Evolutionary conservation across 1,140 invertebrate genomes (phyloP).

Genomic region (roundworm (Caenorhabditis elegans)): DNA sequence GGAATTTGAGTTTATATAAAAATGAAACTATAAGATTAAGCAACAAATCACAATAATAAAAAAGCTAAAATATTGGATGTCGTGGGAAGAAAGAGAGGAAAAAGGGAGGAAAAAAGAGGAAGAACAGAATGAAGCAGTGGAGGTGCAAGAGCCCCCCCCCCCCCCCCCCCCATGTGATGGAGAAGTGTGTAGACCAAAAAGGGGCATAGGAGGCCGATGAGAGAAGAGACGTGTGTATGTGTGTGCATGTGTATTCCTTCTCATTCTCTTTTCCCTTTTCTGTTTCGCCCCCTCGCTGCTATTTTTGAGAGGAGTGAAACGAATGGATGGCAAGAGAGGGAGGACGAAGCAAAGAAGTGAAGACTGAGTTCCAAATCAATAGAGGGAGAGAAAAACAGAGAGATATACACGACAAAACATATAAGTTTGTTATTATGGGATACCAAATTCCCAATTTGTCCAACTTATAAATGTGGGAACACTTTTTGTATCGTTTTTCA

Average conservation of each 20-base stretch:
- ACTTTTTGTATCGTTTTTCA: too few relatives aligned
- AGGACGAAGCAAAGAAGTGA: too few relatives aligned
- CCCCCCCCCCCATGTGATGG: too few relatives aligned
- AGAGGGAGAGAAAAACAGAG: background rate
- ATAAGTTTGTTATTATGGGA: too few relatives aligned
- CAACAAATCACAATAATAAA: too few relatives aligned
- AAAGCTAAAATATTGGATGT: background rate
- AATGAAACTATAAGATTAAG: too few relatives aligned
- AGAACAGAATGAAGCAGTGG: background rate
- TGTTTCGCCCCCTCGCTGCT: background rate
- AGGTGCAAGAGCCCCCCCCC: too few relatives aligned
- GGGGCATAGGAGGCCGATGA: background rate
- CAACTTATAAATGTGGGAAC: too few relatives aligned
- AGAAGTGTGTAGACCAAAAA: background rate
- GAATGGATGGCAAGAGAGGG: background rate
- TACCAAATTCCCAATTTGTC: too few relatives aligned
- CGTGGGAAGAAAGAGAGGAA: background rate
- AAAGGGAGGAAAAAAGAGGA: background rate
- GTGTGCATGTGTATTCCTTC: background rate
- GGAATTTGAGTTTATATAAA: too few relatives aligned
- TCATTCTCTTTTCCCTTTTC: background rate
- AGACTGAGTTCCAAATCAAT: background rate
- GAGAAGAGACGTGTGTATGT: background rate
- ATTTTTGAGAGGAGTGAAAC: constrained; percentile 9
- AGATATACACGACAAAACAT: too few relatives aligned